Conservation (phyloP, 2,113 vertebrate genomes). For the Geococcyx californianus region DNA sequence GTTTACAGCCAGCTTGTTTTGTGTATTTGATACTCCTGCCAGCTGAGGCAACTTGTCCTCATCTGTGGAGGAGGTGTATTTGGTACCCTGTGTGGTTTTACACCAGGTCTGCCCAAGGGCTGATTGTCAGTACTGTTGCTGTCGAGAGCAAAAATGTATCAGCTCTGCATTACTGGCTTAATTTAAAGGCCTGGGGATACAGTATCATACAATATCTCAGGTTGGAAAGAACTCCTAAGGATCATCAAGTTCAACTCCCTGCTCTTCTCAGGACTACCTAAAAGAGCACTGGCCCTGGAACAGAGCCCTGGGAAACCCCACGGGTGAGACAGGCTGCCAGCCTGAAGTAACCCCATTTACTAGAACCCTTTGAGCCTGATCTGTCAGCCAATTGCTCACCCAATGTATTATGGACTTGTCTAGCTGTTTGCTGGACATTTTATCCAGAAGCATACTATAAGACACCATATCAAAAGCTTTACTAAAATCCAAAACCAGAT, state of each 20-base stretch:
- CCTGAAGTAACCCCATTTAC: too few relatives aligned
- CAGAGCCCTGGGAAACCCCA: too few relatives aligned
- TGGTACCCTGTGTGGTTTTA: neutral
- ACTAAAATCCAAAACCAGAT: too few relatives aligned
- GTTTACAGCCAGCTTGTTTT: neutral
- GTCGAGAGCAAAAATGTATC: neutral
- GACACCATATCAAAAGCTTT: too few relatives aligned
- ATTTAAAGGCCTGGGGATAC: neutral
- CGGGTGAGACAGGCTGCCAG: too few relatives aligned
- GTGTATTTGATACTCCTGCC: neutral
- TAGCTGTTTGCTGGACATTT: too few relatives aligned
- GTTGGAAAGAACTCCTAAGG: neutral
- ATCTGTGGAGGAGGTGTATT: neutral
- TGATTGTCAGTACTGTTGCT: neutral
- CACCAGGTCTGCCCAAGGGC: neutral
- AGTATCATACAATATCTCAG: neutral
- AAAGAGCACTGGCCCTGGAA: neutral
- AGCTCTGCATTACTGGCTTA: neutral
- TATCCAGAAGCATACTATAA: too few relatives aligned
- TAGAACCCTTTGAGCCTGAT: too few relatives aligned
- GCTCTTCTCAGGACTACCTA: neutral
- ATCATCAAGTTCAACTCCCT: neutral
- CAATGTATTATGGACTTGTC: too few relatives aligned
- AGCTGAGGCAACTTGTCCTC: neutral
- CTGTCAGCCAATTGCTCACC: too few relatives aligned